phyloP scores from a whole-genome alignment of 2,797 vertebrate species.

The Hydrophis major region DNA sequence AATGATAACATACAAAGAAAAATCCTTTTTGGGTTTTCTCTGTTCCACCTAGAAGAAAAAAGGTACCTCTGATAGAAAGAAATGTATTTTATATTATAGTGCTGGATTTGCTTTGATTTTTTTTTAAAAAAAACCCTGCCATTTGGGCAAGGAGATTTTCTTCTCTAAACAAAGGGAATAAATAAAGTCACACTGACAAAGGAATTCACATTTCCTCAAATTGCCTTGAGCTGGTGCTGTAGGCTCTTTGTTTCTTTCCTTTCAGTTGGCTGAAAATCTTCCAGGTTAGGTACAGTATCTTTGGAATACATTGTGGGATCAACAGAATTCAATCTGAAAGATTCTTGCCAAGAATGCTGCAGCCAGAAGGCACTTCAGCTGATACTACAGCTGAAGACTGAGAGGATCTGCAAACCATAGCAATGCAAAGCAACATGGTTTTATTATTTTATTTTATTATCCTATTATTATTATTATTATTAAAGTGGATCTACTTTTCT shows the following conservation, averaged over 20 bases:
- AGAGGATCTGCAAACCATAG: background rate
- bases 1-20: constrained; percentile 38
- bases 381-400: background rate
- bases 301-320: background rate
- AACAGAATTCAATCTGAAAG: background rate
- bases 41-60: constrained; percentile 7
- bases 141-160: background rate
- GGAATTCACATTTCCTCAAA: background rate
- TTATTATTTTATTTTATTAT: background rate
- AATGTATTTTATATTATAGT: background rate
- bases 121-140: background rate
- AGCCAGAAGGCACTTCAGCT: background rate
- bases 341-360: background rate
- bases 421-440: background rate
- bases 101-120: background rate
- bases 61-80: background rate
- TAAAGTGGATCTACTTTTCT: background rate
- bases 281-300: background rate
- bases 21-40: constrained; percentile 36
- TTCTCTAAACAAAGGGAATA: background rate
- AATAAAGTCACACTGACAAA: background rate
- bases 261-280: background rate
- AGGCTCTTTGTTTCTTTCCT: background rate
- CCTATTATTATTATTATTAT: no score
- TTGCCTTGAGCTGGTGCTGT: background rate